Evolutionary conservation across 2,888 invertebrate species (phyloP).

Genomic region (Teleogryllus oceanicus): DNA sequence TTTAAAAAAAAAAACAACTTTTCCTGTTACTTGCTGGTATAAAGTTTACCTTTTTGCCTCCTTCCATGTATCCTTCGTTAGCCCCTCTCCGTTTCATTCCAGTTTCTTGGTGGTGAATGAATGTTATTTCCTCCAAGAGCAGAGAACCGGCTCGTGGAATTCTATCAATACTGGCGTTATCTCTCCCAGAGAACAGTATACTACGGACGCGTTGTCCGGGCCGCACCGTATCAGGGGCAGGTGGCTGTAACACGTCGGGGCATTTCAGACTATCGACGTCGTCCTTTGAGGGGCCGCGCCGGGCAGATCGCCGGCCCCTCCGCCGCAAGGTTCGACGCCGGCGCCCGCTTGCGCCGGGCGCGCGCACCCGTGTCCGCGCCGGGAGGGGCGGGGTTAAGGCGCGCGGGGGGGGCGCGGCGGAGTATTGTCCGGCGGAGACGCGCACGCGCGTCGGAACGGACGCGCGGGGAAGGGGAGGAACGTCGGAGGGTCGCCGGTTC

Average conservation of each 20-base stretch:
- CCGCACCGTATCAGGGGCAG: neutral
- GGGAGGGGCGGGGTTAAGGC: neutral
- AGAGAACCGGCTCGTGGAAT: too few species aligned
- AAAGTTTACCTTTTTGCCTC: too few species aligned
- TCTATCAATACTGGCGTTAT: too few species aligned
- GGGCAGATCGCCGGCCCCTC: neutral
- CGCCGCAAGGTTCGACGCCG: neutral
- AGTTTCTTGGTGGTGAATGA: too few species aligned
- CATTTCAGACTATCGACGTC: constrained; percentile 1
- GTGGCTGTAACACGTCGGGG: neutral
- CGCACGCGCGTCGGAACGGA: neutral
- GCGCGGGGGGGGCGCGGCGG: neutral
- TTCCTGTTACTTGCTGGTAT: too few species aligned
- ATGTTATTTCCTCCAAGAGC: too few species aligned
- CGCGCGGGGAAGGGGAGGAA: neutral
- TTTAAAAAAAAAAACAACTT: too few species aligned
- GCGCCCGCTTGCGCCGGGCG: neutral
- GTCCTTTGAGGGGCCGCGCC: neutral
- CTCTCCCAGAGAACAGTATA: too few species aligned
- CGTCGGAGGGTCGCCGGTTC: constrained; percentile 12
- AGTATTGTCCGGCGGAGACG: neutral
- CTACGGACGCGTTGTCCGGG: too few species aligned
- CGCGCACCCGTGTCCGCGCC: too few species aligned
- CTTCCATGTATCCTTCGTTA: too few species aligned
- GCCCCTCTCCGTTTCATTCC: too few species aligned